Evolutionary conservation across 1,140 invertebrate species (phyloP).

Genomic region (Stenopsyche tienmushanensis): DNA sequence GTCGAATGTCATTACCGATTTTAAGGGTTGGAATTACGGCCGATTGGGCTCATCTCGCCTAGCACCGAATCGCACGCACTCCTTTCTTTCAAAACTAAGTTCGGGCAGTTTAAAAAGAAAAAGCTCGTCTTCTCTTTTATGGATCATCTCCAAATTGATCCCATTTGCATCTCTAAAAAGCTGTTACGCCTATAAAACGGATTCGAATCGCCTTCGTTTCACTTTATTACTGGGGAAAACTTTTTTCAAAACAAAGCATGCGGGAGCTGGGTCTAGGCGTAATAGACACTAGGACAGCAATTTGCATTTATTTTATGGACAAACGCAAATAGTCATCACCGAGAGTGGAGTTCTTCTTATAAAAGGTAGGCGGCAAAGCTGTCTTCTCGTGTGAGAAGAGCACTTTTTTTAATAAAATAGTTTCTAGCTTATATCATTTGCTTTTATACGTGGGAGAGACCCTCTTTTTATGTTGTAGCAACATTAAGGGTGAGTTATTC

Average conservation of each 20-base stretch:
- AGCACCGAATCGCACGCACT: too few relatives aligned
- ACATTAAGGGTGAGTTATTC: neutral
- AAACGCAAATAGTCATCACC: constrained; percentile 12
- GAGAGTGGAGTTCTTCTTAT: neutral
- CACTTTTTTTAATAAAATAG: neutral
- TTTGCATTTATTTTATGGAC: constrained; percentile 23
- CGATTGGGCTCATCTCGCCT: too few relatives aligned
- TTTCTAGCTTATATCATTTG: neutral
- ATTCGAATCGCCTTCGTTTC: constrained; percentile 13
- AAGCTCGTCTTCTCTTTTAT: neutral
- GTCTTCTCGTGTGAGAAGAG: neutral
- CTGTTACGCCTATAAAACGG: constrained; percentile 19
- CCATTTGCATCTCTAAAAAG: constrained; percentile 3
- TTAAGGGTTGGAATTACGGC: too few relatives aligned
- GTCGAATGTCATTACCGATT: too few relatives aligned
- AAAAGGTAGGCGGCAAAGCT: neutral
- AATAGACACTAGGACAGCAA: constrained; percentile 4
- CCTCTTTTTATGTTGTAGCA: neutral
- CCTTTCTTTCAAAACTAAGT: neutral
- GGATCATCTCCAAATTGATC: constrained; percentile 17
- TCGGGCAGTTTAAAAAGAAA: neutral
- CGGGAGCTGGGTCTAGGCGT: neutral
- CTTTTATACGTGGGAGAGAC: too few relatives aligned
- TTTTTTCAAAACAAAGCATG: constrained; percentile 15
- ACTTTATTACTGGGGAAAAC: constrained; percentile 1